Evolutionary conservation across 2,888 invertebrate species (phyloP).

Genomic region (Unio delphinus): DNA sequence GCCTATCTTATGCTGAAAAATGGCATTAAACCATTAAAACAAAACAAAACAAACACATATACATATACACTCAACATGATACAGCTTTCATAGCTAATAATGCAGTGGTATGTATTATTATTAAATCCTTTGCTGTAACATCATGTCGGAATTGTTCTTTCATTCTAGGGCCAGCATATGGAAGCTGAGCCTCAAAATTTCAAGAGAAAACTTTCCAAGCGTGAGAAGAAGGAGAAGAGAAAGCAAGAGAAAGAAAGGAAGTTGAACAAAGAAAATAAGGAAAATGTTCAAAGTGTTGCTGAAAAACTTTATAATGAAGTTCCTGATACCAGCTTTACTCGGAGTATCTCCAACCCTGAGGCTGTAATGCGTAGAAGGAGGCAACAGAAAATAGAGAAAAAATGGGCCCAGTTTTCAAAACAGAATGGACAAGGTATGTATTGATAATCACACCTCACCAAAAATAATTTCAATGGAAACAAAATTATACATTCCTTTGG

Average conservation of each 20-base stretch:
- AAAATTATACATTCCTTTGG: too few relatives aligned
- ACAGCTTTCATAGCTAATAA: too few relatives aligned
- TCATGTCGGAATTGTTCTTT: too few relatives aligned
- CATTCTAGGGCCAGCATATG: constrained; percentile 1
- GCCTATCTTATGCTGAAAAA: too few relatives aligned
- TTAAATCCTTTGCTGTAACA: too few relatives aligned
- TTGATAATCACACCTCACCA: too few relatives aligned
- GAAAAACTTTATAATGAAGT: constrained; percentile 79
- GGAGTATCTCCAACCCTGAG: constrained; percentile 99
- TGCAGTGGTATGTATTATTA: too few relatives aligned
- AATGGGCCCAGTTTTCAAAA: constrained; percentile 94
- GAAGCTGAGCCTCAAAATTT: constrained; percentile 55
- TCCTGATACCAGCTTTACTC: constrained; percentile 96
- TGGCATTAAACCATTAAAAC: too few relatives aligned
- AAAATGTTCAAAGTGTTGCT: constrained; percentile 56
- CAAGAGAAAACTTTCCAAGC: constrained; percentile 92
- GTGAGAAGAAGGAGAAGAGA: constrained; percentile 97
- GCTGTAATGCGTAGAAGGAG: constrained; percentile 97
- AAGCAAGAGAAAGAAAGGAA: constrained; percentile 77
- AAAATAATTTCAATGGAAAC: too few relatives aligned
- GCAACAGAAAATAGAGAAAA: constrained; percentile 96
- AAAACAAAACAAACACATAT: too few relatives aligned
- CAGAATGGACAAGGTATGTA: constrained; percentile 81
- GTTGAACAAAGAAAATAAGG: constrained; percentile 51
- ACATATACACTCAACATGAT: too few relatives aligned